phyloP scores from a whole-genome alignment of 2,113 vertebrate species.

The Puffinus mauretanicus region DNA sequence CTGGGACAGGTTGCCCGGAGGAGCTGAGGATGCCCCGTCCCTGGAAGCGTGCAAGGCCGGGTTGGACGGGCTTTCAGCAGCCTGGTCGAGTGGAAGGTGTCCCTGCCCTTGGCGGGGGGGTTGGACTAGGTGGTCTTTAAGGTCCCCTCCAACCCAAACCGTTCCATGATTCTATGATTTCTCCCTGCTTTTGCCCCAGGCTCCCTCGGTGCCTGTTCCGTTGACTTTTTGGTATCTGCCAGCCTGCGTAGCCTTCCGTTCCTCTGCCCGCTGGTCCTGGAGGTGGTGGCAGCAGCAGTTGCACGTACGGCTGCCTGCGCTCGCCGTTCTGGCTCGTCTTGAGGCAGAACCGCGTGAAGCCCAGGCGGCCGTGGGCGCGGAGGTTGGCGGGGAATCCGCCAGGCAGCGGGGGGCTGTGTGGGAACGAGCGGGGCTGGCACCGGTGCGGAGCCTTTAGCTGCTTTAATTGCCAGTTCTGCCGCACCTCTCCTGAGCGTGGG shows the following conservation, averaged over 20 bases:
- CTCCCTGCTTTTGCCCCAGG: neutral
- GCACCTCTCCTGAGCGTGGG: neutral
- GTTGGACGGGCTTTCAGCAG: neutral
- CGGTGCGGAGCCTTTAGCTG: fast-evolving
- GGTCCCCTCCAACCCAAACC: no score
- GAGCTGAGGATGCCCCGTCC: neutral
- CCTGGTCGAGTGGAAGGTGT: no score
- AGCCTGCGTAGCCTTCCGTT: neutral
- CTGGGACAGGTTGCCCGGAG: no score
- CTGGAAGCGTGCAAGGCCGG: no score
- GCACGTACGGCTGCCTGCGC: fast-evolving
- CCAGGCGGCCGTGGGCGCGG: no score
- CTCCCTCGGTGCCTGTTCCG: neutral
- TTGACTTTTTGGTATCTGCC: neutral
- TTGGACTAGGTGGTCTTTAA: no score
- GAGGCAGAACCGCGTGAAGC: fast-evolving
- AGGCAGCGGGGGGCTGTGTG: fast-evolving
- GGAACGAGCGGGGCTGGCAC: neutral
- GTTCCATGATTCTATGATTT: neutral
- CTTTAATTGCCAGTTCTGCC: neutral
- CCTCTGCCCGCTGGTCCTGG: neutral
- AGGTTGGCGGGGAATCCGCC: neutral
- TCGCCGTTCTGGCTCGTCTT: neutral
- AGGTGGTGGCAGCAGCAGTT: neutral
- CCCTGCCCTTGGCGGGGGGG: no score